A percentile compares a stretch with the other conserved stretches of the same genome.
phyloP scores from a whole-genome alignment of 1,140 invertebrate species.

The Dreissena polymorpha region DNA sequence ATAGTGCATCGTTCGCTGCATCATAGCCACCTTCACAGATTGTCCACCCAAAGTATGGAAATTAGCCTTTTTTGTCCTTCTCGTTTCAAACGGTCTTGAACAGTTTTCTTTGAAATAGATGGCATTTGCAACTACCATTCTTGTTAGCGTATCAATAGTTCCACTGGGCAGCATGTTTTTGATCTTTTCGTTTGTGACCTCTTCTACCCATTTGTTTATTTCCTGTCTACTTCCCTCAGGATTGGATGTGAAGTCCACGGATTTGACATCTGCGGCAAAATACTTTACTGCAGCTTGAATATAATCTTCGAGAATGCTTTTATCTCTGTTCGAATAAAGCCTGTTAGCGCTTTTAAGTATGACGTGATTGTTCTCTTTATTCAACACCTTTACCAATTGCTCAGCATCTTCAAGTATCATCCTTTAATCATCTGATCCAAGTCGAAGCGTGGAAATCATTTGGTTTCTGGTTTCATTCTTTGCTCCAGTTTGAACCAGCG shows the following conservation, averaged over 20 bases:
- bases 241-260: constrained; percentile 19
- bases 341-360: constrained; percentile 32
- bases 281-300: constrained; percentile 8
- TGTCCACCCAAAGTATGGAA: constrained; percentile 68
- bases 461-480: constrained; percentile 48
- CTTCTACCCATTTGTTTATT: constrained; percentile 87
- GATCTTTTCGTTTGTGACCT: constrained; percentile 85
- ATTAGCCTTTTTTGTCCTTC: constrained; percentile 79
- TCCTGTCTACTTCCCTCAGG: constrained; percentile 68
- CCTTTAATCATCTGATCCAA: constrained; percentile 15
- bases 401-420: constrained; percentile 22
- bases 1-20: constrained; percentile 67
- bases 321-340: constrained; percentile 37
- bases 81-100: constrained; percentile 84
- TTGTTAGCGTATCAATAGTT: constrained; percentile 81
- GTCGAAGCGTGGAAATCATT: constrained; percentile 39
- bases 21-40: constrained; percentile 70
- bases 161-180: constrained; percentile 81
- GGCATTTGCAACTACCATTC: constrained; percentile 87
- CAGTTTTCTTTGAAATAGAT: constrained; percentile 90
- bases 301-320: constrained; percentile 34
- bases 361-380: constrained; percentile 16
- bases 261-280: constrained; percentile 33
- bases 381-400: constrained; percentile 6
- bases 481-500: constrained; percentile 45